Conservation (phyloP, 1,140 invertebrate species). For the Drosophila pachea region DNA sequence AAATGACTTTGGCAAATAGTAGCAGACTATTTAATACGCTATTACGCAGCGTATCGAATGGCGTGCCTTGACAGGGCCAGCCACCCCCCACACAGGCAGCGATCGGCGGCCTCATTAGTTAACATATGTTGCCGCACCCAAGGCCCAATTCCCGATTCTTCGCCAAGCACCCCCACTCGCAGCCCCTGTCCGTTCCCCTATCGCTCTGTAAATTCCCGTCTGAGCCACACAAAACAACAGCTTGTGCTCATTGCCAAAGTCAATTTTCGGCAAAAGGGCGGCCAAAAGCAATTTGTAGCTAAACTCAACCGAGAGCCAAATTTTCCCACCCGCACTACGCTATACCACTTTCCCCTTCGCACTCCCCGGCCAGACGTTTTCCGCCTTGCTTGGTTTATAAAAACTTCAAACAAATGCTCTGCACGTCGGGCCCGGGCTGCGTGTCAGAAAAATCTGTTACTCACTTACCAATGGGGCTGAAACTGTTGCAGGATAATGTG, state of each 20-base stretch:
- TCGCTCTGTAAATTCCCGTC: neutral
- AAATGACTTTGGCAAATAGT: constrained; percentile 73
- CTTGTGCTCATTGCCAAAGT: constrained; percentile 75
- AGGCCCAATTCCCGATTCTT: constrained; percentile 2
- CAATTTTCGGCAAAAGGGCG: constrained; percentile 68
- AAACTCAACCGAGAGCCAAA: constrained; percentile 35
- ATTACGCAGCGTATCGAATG: constrained; percentile 77
- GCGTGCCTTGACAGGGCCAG: constrained; percentile 52
- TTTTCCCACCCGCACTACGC: constrained; percentile 27
- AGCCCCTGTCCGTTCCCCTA: neutral
- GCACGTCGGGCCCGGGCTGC: constrained; percentile 52
- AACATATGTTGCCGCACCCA: constrained; percentile 68
- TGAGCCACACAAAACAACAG: constrained; percentile 58
- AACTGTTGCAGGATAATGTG: constrained; percentile 24
- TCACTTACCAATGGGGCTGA: constrained; percentile 46
- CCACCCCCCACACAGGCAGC: constrained; percentile 20
- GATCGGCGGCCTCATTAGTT: constrained; percentile 65
- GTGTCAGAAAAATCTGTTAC: constrained; percentile 76
- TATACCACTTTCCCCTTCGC: constrained; percentile 11
- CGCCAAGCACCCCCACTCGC: too few relatives aligned
- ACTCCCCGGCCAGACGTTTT: neutral
- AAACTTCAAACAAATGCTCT: constrained; percentile 73
- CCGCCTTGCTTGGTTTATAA: constrained; percentile 48
- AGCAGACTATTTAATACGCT: constrained; percentile 78
- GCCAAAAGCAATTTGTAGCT: constrained; percentile 56